Evolutionary conservation across 2,888 invertebrate genomes (phyloP).

Genomic region (Hirtodrosophila histrioides): DNA sequence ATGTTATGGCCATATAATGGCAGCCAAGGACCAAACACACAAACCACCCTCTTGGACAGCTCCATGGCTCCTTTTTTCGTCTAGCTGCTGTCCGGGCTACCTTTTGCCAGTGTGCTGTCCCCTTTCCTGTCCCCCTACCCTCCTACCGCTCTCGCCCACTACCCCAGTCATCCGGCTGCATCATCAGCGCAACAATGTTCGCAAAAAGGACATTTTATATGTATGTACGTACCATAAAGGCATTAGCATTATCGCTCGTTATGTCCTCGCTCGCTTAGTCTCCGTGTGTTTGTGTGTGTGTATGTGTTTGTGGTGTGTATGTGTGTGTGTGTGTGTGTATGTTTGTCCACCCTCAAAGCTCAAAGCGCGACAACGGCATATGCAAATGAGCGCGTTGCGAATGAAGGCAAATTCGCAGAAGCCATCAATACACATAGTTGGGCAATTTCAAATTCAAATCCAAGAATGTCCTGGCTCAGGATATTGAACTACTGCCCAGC

Average conservation of each 20-base stretch:
- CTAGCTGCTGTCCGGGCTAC: conserved; percentile 30
- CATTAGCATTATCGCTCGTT: conserved; percentile 82
- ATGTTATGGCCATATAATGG: conserved; percentile 63
- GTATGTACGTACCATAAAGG: conserved; percentile 77
- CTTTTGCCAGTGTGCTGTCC: conserved; percentile 25
- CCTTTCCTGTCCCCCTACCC: not conserved
- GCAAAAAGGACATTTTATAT: conserved; percentile 80
- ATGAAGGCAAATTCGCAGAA: conserved; percentile 49
- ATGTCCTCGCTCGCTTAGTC: conserved; percentile 58
- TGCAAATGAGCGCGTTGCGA: conserved; percentile 60
- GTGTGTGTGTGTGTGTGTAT: conserved; percentile 28
- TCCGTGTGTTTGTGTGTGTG: conserved; percentile 1
- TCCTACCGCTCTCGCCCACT: not conserved
- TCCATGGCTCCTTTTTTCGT: conserved; percentile 27
- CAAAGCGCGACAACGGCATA: conserved; percentile 62
- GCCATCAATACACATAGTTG: conserved; percentile 72
- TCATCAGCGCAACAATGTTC: conserved; percentile 71
- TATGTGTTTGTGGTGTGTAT: conserved; percentile 7
- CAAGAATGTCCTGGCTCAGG: conserved; percentile 58
- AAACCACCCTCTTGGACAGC: conserved; percentile 42
- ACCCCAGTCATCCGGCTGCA: conserved; percentile 38
- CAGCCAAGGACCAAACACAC: conserved; percentile 33
- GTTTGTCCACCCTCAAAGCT: conserved; percentile 57
- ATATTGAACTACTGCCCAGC: conserved; percentile 60
- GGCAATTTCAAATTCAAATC: conserved; percentile 71